Conservation (phyloP, 2,797 vertebrate genomes). For the Onychomys leucogaster region DNA sequence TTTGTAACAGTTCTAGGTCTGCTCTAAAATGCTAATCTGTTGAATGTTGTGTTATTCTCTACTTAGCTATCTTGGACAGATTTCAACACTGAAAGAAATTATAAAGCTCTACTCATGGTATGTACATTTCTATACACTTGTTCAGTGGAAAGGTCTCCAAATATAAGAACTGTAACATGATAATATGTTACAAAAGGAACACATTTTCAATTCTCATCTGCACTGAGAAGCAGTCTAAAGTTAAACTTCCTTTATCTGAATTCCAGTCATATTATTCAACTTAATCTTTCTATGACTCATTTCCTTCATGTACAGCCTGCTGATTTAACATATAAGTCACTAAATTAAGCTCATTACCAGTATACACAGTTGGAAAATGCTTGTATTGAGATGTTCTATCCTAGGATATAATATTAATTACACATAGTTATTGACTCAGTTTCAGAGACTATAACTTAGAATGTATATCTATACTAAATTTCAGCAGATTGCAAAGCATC, state of each 20-base stretch:
- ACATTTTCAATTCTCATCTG: not conserved
- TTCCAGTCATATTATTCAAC: not conserved
- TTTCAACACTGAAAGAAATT: slow-evolving; percentile 13
- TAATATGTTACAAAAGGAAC: not conserved
- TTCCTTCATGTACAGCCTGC: slow-evolving; percentile 19
- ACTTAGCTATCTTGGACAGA: not conserved
- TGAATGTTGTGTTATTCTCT: not conserved
- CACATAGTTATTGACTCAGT: not conserved
- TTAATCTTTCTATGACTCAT: slow-evolving; percentile 8
- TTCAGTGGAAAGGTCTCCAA: slow-evolving; percentile 26
- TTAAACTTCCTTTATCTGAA: slow-evolving; percentile 26
- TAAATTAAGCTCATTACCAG: slow-evolving; percentile 37
- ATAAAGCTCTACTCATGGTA: not conserved
- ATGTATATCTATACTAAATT: not conserved
- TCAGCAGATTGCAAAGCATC: not conserved
- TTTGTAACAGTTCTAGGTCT: not conserved
- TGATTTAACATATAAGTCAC: slow-evolving; percentile 21
- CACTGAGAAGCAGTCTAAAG: not conserved
- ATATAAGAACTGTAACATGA: not conserved
- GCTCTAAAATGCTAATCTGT: not conserved
- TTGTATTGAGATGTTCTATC: slow-evolving; percentile 29
- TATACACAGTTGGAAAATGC: not conserved
- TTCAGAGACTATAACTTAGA: not conserved
- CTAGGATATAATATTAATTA: slow-evolving; percentile 5
- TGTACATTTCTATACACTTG: not conserved